phyloP scores from a whole-genome alignment of 2,888 invertebrate species.

The Malthinus seriepunctatus region DNA sequence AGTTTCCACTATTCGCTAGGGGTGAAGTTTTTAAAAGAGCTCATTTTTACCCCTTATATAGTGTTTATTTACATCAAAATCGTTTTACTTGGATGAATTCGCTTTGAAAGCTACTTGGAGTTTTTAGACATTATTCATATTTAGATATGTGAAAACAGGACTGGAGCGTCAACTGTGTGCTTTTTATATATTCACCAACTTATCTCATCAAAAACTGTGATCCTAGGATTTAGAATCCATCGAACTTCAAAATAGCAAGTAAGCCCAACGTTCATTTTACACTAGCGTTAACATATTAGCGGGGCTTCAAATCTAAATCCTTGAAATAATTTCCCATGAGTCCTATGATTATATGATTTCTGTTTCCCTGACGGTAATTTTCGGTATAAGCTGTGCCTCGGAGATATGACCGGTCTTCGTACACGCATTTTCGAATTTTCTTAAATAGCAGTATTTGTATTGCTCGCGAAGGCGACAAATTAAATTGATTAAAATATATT shows the following conservation, averaged over 20 bases:
- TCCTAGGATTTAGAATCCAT: conserved; percentile 35
- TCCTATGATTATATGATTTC: conserved; percentile 37
- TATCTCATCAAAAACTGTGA: conserved; percentile 32
- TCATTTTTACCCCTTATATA: neutral
- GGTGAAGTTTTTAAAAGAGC: neutral
- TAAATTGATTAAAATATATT: neutral
- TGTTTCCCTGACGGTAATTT: conserved; percentile 37
- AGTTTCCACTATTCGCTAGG: too few species aligned
- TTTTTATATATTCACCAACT: conserved; percentile 27
- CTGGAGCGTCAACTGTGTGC: conserved; percentile 15
- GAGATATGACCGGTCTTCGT: conserved; percentile 26
- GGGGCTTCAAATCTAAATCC: conserved; percentile 38
- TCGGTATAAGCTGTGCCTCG: conserved; percentile 24
- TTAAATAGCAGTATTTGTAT: conserved; percentile 3
- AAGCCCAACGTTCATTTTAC: conserved; percentile 34
- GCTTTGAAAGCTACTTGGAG: neutral
- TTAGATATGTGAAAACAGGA: conserved; percentile 9
- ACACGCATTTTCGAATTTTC: conserved; percentile 23
- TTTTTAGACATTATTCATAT: neutral
- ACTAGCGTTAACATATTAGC: conserved; percentile 39
- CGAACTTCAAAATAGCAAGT: conserved; percentile 36
- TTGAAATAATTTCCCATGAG: conserved; percentile 39
- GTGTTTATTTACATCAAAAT: too few species aligned
- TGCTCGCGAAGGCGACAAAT: too few species aligned
- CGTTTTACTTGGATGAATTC: too few species aligned